Conservation (phyloP, 2,888 invertebrate genomes). For the Venusia cambrica region DNA sequence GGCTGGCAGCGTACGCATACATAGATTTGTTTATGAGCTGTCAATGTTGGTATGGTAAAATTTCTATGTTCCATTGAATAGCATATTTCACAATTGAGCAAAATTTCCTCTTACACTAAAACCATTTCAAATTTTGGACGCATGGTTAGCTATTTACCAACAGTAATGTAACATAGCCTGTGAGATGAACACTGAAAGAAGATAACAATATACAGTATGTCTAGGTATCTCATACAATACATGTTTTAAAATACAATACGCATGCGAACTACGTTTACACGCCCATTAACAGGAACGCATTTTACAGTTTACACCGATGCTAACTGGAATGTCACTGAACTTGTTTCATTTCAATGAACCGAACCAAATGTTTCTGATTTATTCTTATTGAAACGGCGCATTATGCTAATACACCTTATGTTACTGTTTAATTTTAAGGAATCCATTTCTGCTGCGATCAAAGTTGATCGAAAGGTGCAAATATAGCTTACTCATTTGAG, state of each 20-base stretch:
- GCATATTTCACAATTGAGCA: constrained; percentile 12
- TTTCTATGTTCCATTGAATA: constrained; percentile 10
- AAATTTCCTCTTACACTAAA: constrained; percentile 9
- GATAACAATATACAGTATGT: not conserved
- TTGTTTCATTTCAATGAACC: constrained; percentile 33
- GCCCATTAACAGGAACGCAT: constrained; percentile 19
- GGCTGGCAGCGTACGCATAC: constrained; percentile 11
- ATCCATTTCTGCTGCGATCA: no score
- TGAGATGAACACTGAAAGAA: constrained; percentile 1
- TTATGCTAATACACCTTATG: constrained; percentile 28
- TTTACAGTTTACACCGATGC: constrained; percentile 27
- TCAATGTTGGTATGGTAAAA: constrained; percentile 15
- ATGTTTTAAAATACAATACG: not conserved
- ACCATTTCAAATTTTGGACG: constrained; percentile 3
- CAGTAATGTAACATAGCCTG: not conserved
- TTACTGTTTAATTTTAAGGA: constrained; percentile 20
- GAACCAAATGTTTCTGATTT: constrained; percentile 34
- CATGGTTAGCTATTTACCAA: constrained; percentile 4
- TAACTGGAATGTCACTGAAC: constrained; percentile 34
- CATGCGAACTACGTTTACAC: constrained; percentile 15
- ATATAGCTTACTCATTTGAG: no score
- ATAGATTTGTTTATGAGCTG: constrained; percentile 19
- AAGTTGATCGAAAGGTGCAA: no score
- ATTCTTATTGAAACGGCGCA: constrained; percentile 28
- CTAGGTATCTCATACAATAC: not conserved